Conservation (phyloP, 2,888 invertebrate genomes). For the Macroteleia sp. region DNA sequence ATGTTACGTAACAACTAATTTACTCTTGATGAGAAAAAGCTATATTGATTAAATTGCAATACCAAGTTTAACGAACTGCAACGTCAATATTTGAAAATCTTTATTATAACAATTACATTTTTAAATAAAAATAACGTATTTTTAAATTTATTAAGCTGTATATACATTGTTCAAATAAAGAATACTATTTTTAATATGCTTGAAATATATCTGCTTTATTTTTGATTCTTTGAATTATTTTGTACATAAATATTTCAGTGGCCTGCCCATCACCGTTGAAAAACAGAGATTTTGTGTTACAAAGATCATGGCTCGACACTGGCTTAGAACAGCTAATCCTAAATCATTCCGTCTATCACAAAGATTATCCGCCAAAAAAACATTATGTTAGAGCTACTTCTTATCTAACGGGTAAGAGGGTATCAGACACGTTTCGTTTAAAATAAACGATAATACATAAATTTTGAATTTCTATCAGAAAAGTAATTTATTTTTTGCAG, state of each 20-base stretch:
- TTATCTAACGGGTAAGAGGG: conserved; percentile 86
- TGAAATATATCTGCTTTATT: too few species aligned
- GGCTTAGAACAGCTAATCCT: conserved; percentile 94
- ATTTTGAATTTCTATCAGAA: background rate
- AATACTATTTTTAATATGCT: too few species aligned
- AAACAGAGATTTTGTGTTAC: conserved; percentile 95
- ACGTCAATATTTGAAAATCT: too few species aligned
- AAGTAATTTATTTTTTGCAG: conserved; percentile 8
- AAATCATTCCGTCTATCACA: conserved; percentile 95
- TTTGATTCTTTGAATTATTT: too few species aligned
- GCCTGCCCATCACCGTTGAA: conserved; percentile 94
- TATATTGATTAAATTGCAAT: conserved; percentile 11
- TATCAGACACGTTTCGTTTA: background rate
- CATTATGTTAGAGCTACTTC: conserved; percentile 90
- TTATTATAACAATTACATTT: background rate
- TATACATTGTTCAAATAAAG: too few species aligned
- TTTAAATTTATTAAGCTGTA: too few species aligned
- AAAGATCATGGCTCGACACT: conserved; percentile 95
- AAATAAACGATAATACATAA: conserved; percentile 11
- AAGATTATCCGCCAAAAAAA: conserved; percentile 92
- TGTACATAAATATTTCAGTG: conserved; percentile 85
- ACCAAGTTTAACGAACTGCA: background rate
- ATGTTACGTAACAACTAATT: too few species aligned
- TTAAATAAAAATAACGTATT: too few species aligned
- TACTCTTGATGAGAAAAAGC: too few species aligned